These are phyloP conservation scores for Melanotaenia duboulayi DNA, from an alignment of 2,113 vertebrate species.

Conservation along the genomic window DNA sequence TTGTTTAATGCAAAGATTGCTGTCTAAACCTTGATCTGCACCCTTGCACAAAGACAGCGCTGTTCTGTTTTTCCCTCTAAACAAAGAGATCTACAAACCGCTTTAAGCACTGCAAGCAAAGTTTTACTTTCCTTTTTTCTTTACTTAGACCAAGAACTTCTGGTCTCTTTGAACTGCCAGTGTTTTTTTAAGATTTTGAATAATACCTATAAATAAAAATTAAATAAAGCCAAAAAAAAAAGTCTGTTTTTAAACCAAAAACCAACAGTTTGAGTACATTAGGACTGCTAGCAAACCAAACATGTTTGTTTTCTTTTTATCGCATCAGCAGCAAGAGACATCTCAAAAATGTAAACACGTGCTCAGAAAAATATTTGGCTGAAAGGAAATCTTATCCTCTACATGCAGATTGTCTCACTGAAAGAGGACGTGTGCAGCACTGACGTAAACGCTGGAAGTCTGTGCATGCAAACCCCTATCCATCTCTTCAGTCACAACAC, in stretches of 20 bases:
- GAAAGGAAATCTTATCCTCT: background rate
- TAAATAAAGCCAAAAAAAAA: too few relatives aligned
- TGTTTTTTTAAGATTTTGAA: too few relatives aligned
- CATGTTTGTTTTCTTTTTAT: background rate
- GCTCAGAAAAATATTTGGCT: background rate
- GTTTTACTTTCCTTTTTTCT: background rate
- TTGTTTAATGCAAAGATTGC: too few relatives aligned
- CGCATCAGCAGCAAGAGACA: background rate
- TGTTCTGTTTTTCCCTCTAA: background rate
- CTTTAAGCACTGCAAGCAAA: background rate
- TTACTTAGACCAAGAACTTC: background rate
- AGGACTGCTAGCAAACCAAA: background rate
- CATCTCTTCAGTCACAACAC: background rate
- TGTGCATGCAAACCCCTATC: background rate
- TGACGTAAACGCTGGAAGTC: background rate
- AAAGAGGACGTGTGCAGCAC: background rate
- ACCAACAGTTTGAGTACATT: too few relatives aligned
- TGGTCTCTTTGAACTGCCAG: too few relatives aligned
- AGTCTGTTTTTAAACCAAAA: too few relatives aligned
- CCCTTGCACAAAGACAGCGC: too few relatives aligned
- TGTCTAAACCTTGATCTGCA: too few relatives aligned
- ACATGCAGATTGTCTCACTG: background rate
- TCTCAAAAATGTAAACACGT: constrained; percentile 2
- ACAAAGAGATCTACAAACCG: background rate
- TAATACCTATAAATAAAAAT: too few relatives aligned